A percentile compares a stretch with the other conserved stretches of the same genome.
Evolutionary conservation across 2,113 vertebrate species (phyloP).

Genomic region (Poicephalus meyeri): DNA sequence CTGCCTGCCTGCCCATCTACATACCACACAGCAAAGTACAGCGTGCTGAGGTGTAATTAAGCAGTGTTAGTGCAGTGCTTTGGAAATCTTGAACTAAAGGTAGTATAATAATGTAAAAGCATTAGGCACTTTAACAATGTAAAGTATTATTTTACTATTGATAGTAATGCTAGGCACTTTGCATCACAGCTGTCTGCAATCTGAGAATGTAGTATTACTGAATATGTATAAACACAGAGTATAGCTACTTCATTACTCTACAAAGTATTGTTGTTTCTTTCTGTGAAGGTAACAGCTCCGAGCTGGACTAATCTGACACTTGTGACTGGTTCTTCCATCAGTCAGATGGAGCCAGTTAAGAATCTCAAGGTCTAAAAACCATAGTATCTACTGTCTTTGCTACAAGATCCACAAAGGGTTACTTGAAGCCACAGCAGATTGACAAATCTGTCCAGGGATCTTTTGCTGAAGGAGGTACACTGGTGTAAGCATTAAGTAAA

Average conservation of each 20-base stretch:
- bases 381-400: background rate
- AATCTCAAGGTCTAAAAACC: background rate
- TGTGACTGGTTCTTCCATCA: background rate
- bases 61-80: background rate
- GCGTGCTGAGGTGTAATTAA: background rate
- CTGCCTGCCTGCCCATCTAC: background rate
- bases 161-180: background rate
- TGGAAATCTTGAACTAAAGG: background rate
- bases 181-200: background rate
- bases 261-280: background rate
- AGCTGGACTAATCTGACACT: background rate
- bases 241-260: background rate
- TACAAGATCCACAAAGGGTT: background rate
- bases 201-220: rapidly evolving
- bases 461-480: background rate
- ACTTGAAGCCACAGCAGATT: background rate
- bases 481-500: background rate
- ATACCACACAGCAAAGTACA: background rate
- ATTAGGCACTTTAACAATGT: background rate
- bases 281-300: background rate
- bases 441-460: background rate
- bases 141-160: background rate
- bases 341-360: background rate
- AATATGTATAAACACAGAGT: background rate
- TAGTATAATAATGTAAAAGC: background rate